Evolutionary conservation across 2,797 vertebrate species (phyloP).

Genomic region (Nyctalus aviator): DNA sequence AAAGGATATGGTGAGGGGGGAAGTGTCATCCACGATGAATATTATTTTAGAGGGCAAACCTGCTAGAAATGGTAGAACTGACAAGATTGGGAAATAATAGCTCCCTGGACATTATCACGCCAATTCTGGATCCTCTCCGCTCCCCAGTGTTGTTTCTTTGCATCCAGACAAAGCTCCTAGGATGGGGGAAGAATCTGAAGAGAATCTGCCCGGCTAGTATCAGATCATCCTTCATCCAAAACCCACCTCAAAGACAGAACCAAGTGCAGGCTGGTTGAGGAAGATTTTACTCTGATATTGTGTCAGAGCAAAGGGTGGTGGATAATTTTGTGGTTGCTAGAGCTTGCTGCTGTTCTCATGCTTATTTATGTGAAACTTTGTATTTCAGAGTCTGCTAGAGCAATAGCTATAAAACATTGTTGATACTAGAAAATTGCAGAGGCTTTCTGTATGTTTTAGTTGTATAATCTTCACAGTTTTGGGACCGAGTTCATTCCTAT

Average conservation of each 20-base stretch:
- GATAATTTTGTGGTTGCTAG: neutral
- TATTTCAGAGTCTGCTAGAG: neutral
- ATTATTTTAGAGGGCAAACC: slow-evolving; percentile 2
- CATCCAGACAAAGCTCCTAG: neutral
- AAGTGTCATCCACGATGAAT: neutral
- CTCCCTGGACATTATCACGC: neutral
- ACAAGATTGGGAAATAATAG: neutral
- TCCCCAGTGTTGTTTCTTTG: neutral
- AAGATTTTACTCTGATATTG: neutral
- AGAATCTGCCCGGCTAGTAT: neutral
- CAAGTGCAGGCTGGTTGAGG: neutral
- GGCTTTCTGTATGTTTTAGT: neutral
- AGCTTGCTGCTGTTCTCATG: neutral
- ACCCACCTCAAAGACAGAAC: neutral
- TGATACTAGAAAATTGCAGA: neutral
- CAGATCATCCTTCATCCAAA: neutral
- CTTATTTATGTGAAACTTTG: neutral
- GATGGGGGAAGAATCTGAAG: neutral
- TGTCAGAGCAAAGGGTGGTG: neutral
- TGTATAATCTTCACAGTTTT: neutral
- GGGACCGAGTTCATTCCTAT: neutral
- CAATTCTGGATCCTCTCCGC: neutral
- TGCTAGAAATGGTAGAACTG: neutral
- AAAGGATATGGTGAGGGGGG: neutral
- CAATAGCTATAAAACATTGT: neutral